A percentile compares a stretch with the other conserved stretches of the same genome.
Evolutionary conservation across 2,888 invertebrate genomes (phyloP).

Genomic region (Dolomedes plantarius): DNA sequence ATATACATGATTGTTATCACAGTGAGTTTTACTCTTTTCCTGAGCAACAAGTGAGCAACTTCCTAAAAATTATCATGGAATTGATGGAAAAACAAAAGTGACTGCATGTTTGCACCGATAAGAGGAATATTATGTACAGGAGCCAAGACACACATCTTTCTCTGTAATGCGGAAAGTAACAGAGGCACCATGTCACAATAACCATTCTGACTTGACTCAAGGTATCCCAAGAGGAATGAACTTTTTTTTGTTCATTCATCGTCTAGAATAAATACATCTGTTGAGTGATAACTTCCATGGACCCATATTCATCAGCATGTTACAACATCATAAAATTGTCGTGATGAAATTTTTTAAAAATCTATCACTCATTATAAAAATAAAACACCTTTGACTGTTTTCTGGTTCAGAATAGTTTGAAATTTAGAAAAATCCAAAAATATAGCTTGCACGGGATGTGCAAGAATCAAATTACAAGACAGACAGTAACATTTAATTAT

Average conservation of each 20-base stretch:
- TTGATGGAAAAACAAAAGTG: constrained; percentile 17
- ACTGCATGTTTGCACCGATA: constrained; percentile 6
- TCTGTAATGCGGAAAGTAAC: background rate
- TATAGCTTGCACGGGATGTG: background rate
- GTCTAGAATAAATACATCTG: background rate
- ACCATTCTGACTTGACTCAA: too few relatives aligned
- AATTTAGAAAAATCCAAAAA: constrained; percentile 12
- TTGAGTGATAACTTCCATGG: constrained; percentile 1
- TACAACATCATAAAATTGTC: background rate
- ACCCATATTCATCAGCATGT: background rate
- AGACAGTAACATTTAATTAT: background rate
- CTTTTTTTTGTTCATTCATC: too few relatives aligned
- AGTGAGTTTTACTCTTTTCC: constrained; percentile 69
- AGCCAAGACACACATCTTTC: background rate
- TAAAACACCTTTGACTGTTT: background rate
- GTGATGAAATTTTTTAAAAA: too few relatives aligned
- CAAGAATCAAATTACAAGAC: background rate
- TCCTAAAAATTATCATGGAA: constrained; percentile 50
- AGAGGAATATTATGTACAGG: background rate
- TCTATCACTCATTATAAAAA: constrained; percentile 3
- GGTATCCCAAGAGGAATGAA: too few relatives aligned
- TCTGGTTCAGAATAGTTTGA: background rate
- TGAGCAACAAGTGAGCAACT: constrained; percentile 69
- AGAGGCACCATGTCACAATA: constrained; percentile 16
- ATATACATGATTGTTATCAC: constrained; percentile 70